Conservation (phyloP, 2,888 invertebrate genomes). For the Archaeoteleia sp. region DNA sequence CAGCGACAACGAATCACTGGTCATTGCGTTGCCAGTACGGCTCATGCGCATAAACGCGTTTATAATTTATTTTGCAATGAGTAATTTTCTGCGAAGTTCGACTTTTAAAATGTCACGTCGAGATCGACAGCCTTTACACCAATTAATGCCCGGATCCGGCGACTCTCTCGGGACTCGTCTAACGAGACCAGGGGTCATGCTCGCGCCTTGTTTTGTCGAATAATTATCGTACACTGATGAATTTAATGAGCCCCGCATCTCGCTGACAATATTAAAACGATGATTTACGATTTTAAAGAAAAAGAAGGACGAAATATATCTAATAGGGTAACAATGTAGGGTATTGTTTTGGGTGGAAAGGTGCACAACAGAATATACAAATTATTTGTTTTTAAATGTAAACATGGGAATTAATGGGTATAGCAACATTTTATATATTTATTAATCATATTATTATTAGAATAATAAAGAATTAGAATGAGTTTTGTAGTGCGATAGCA, state of each 20-base stretch:
- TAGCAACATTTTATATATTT: too few species aligned
- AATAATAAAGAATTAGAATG: too few species aligned
- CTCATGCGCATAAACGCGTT: not conserved
- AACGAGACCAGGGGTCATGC: conserved; percentile 44
- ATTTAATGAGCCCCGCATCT: conserved; percentile 31
- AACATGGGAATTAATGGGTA: too few species aligned
- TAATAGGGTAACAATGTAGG: too few species aligned
- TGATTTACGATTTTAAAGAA: conserved; percentile 31
- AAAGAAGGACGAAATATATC: too few species aligned
- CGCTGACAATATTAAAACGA: conserved; percentile 29
- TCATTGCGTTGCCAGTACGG: too few species aligned
- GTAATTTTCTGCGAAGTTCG: conserved; percentile 20
- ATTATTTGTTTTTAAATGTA: too few species aligned
- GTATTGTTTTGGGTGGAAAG: too few species aligned
- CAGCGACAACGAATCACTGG: too few species aligned
- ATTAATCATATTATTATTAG: too few species aligned
- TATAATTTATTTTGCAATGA: conserved; percentile 14
- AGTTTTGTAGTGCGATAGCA: too few species aligned
- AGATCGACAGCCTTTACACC: conserved; percentile 14
- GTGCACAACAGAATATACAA: too few species aligned
- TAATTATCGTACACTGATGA: conserved; percentile 33
- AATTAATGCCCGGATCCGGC: conserved; percentile 38
- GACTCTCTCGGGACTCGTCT: conserved; percentile 37
- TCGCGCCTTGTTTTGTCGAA: conserved; percentile 32
- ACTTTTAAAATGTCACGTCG: conserved; percentile 25